Percentiles rank a stretch among this genome's conserved stretches.
phyloP scores from a whole-genome alignment of 2,888 invertebrate species.

The Lasiommata megera region DNA sequence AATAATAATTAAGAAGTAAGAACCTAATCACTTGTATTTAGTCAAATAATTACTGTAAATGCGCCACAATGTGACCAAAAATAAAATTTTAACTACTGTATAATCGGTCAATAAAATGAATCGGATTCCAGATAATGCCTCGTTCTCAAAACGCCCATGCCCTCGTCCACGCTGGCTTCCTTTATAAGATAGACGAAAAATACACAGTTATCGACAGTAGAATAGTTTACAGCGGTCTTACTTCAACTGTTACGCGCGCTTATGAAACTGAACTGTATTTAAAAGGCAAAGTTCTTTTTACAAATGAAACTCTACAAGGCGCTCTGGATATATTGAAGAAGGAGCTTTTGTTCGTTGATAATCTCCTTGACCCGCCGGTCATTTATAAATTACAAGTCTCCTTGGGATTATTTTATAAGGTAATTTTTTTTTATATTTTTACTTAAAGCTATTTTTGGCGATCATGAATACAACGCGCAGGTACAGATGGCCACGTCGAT shows the following conservation, averaged over 20 bases:
- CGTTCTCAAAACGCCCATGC: slow-evolving; percentile 88
- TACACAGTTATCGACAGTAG: slow-evolving; percentile 59
- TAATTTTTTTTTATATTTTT: slow-evolving; percentile 35
- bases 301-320: slow-evolving; percentile 61
- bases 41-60: too few species aligned
- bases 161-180: slow-evolving; percentile 87
- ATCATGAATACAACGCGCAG: too few species aligned
- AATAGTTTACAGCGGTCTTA: slow-evolving; percentile 81
- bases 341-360: slow-evolving; percentile 47
- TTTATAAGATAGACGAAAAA: slow-evolving; percentile 57
- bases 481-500: too few species aligned
- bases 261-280: slow-evolving; percentile 67
- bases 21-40: too few species aligned
- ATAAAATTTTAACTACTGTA: too few species aligned
- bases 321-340: slow-evolving; percentile 43
- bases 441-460: too few species aligned
- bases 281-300: slow-evolving; percentile 52
- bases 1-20: too few species aligned
- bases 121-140: slow-evolving; percentile 83
- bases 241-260: slow-evolving; percentile 59
- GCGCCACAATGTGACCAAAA: too few species aligned
- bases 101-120: too few species aligned
- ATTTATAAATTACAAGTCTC: slow-evolving; percentile 81
- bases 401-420: slow-evolving; percentile 83
- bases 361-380: slow-evolving; percentile 78